These are phyloP conservation scores for Bos taurus DNA, from an alignment of 2,113 vertebrate species.

Conservation along the genomic window DNA sequence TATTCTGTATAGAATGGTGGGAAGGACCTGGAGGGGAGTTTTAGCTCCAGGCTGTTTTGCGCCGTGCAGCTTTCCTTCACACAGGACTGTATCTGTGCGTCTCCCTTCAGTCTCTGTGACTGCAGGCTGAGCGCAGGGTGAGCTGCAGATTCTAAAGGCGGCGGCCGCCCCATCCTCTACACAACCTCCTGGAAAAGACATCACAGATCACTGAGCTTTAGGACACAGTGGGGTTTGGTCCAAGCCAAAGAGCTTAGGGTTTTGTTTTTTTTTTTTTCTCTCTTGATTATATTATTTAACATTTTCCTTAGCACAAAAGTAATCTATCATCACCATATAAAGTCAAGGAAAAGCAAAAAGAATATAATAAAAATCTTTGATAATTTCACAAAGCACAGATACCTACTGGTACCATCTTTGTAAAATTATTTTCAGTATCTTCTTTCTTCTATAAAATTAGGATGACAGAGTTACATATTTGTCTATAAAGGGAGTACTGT, in stretches of 20 bases:
- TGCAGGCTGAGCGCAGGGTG: background rate
- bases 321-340: background rate
- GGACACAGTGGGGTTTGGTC: background rate
- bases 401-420: background rate
- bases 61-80: fast-evolving
- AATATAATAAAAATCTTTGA: background rate
- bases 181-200: background rate
- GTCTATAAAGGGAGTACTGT: background rate
- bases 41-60: background rate
- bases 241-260: background rate
- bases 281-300: background rate
- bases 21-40: background rate
- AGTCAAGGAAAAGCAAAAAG: background rate
- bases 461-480: background rate
- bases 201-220: background rate
- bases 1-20: background rate
- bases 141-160: background rate
- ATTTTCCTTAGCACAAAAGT: background rate
- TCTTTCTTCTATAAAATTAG: background rate
- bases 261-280: background rate
- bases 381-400: background rate
- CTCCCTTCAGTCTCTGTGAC: background rate
- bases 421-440: background rate
- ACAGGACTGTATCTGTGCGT: too few relatives aligned
- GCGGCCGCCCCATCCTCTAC: background rate